Evolutionary conservation across 1,140 invertebrate genomes (phyloP), one percentile per base, ranked within the genome.

Genomic region (Conus ventricosus): DNA sequence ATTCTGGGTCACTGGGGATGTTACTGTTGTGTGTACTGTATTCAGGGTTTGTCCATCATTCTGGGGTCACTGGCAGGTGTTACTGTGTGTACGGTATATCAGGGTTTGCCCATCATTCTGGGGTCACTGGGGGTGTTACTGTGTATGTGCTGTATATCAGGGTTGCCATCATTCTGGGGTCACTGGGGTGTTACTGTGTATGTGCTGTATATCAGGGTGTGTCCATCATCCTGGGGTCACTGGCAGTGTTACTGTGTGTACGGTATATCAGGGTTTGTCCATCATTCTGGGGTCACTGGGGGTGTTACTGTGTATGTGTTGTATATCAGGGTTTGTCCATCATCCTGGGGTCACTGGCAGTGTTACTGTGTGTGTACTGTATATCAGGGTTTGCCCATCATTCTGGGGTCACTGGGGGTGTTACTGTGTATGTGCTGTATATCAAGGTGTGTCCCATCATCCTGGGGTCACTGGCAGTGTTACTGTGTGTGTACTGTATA

Each of bases 71-170:
- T 91, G 80, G 94, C 93, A 20, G n/a, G 92, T 94, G 25, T 89
- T 95, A 80, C 89, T 93, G 57, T 95, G 94, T 90, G 89, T 39
- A 4, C 15, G 1, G 8, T 15, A 8, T 60, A 89, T 5, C 88
- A 94, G 94, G 93, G 92, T 82, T 80, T 94, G 6, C 94, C 94
- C 5, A 90, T 95, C 23, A 91, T 95, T 54, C 85, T 91, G n/a
- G 93, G 92, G 10, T 93, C 92, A 76, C 82, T 91, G 80, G 94
- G 57, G 0, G 39, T 95, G 94, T 88, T 39, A 60, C 15, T 60
- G 8, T 15, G 0, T 60, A 89, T 5, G n/a, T n/a, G n/a, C n/a
- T n/a, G n/a, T n/a, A n/a, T n/a, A n/a, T n/a, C 88, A 94, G 94
- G 93, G 78, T 80, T 94, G 6, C 94, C 5, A 90, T 95, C 23